Evolutionary conservation across 2,797 vertebrate species (phyloP), one percentile per base, ranked within the genome.

Genomic region (Heteromormyrus szaboi): DNA sequence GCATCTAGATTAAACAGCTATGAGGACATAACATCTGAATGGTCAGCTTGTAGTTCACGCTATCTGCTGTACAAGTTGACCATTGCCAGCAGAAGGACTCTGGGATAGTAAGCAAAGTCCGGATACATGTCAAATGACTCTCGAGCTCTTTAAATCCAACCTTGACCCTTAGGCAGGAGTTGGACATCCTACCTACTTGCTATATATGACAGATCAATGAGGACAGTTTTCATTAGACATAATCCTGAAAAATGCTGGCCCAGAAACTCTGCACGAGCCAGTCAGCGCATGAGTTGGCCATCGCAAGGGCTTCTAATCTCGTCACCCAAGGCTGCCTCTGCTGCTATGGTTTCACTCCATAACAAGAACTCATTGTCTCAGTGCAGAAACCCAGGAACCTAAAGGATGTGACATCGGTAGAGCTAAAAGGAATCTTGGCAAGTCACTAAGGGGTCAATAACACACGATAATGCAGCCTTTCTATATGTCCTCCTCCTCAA

Each of bases 281-380:
- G 51, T 19, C 33, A 1, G 41, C n/a, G 76, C 87, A 91, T 90
- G 86, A 93, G 89, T 91, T 91, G 33, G 17, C 87, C 90, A 90
- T 89, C 51, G 65, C 50, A 56, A 79, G 59, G 88, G 68, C 85
- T 89, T 91, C 89, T 92, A 92, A 92, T 91, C 90, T 92, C 88
- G 87, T 91, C 90, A 91, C 90, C 89, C 91, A 90, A 91, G 89
- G 90, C 90, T 90, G 91, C 91, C 91, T 88, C 88, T 89, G 86
- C 89, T 81, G 84, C 89, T 92, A 88, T 87, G 90, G 90, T 92
- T 92, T 93, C 92, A 91, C 79, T 88, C 72, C 14, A 89, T 56
- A 91, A 93, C 92, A 93, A 91, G 91, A 89, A 89, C n/a, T 90
- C 89, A 89, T 93, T 94, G 93, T 93, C 83, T 81, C 5, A 50